A percentile compares a stretch with the other conserved stretches of the same genome.
phyloP scores from a whole-genome alignment of 1,140 invertebrate species.

The Drosophila triauraria region DNA sequence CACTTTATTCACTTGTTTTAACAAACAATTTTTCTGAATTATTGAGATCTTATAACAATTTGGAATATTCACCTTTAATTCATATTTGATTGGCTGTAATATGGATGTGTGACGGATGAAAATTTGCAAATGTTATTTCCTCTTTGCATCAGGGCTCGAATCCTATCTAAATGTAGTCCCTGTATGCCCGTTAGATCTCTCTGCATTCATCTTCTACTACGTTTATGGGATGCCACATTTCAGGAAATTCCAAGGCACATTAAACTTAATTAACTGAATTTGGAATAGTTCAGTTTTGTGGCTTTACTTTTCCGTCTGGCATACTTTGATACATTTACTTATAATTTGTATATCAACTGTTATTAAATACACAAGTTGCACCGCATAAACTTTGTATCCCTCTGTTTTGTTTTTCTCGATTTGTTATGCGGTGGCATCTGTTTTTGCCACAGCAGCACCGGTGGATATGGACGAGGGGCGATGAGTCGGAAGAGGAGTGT shows the following conservation, averaged over 20 bases:
- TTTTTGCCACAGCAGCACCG: constrained; percentile 39
- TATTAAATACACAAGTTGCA: not conserved
- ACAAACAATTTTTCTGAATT: not conserved
- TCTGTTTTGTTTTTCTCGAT: constrained; percentile 33
- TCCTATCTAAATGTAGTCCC: not conserved
- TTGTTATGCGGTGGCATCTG: constrained; percentile 69
- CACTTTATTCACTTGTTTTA: too few species aligned
- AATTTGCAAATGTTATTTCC: too few species aligned
- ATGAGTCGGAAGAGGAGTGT: constrained; percentile 23
- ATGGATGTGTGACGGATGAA: too few species aligned
- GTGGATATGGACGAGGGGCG: not conserved
- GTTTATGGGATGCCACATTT: not conserved
- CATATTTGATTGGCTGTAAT: too few species aligned
- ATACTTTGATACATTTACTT: not conserved
- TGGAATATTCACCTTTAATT: too few species aligned
- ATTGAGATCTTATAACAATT: too few species aligned
- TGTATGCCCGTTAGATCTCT: not conserved
- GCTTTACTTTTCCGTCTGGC: not conserved
- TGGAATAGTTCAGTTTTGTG: too few species aligned
- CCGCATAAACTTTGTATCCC: constrained; percentile 4
- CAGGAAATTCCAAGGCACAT: not conserved
- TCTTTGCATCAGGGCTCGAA: not conserved
- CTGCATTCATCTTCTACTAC: not conserved
- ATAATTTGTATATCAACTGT: not conserved
- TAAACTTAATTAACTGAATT: too few species aligned